Evolutionary conservation across 2,888 invertebrate species (phyloP).

Genomic region (Anticlea derivata): DNA sequence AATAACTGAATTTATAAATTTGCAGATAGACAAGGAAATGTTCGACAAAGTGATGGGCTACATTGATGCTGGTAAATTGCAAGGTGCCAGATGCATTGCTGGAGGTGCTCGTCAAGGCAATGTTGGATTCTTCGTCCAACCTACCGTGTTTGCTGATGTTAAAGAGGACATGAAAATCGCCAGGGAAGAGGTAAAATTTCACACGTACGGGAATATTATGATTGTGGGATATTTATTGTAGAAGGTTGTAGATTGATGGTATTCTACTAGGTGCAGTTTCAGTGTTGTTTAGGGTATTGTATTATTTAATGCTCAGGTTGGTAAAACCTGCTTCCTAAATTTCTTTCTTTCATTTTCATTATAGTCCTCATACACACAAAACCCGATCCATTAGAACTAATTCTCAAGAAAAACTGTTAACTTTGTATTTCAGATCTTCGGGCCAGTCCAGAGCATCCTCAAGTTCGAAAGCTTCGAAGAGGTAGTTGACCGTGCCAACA

Average conservation of each 20-base stretch:
- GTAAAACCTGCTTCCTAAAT: too few species aligned
- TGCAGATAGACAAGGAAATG: constrained; percentile 88
- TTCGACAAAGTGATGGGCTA: constrained; percentile 89
- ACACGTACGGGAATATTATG: too few species aligned
- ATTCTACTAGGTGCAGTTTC: too few species aligned
- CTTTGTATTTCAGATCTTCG: constrained; percentile 89
- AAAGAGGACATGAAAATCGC: constrained; percentile 90
- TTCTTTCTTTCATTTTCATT: too few species aligned
- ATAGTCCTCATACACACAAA: too few species aligned
- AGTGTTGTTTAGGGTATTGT: too few species aligned
- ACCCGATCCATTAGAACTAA: too few species aligned
- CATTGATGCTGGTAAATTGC: constrained; percentile 89
- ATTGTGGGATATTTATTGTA: too few species aligned
- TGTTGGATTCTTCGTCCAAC: constrained; percentile 90
- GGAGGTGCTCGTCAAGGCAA: constrained; percentile 89
- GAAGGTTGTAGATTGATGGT: too few species aligned
- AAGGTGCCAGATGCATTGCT: constrained; percentile 90
- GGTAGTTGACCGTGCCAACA: constrained; percentile 93
- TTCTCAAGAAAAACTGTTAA: not conserved
- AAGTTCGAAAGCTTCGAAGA: constrained; percentile 93
- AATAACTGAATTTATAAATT: not conserved
- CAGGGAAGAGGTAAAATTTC: constrained; percentile 88
- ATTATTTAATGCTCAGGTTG: too few species aligned
- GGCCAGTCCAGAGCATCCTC: constrained; percentile 94
- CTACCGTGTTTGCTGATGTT: constrained; percentile 92